A percentile compares a stretch with the other conserved stretches of the same genome.
phyloP scores from a whole-genome alignment of 2,888 invertebrate genomes.

The Lagria hirta region DNA sequence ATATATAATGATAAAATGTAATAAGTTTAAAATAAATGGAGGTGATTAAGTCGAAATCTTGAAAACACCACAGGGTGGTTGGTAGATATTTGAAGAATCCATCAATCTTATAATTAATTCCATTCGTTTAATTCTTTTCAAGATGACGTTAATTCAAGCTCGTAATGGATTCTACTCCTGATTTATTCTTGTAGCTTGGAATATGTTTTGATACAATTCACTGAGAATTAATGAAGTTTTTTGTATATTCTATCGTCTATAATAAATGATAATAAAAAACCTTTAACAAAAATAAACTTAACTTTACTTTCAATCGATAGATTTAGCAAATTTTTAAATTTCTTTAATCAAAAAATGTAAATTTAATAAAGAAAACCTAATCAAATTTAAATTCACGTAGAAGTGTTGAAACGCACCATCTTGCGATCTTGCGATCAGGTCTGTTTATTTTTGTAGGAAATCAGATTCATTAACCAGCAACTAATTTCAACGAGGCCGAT shows the following conservation, averaged over 20 bases:
- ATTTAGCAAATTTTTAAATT: slow-evolving; percentile 29
- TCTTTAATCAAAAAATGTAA: slow-evolving; percentile 37
- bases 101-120: slow-evolving; percentile 58
- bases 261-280: slow-evolving; percentile 25
- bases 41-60: slow-evolving; percentile 42
- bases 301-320: slow-evolving; percentile 22
- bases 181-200: slow-evolving; percentile 47
- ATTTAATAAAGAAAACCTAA: slow-evolving; percentile 31
- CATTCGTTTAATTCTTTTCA: slow-evolving; percentile 57
- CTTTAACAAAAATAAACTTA: slow-evolving; percentile 26
- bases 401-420: slow-evolving; percentile 29
- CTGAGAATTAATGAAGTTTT: slow-evolving; percentile 36
- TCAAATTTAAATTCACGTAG: slow-evolving; percentile 32
- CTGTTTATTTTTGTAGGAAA: slow-evolving; percentile 26
- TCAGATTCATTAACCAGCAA: slow-evolving; percentile 29
- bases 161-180: slow-evolving; percentile 52
- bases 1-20: slow-evolving; percentile 23
- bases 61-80: slow-evolving; percentile 39
- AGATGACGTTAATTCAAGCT: slow-evolving; percentile 55
- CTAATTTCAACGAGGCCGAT: slow-evolving; percentile 20
- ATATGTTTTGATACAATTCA: slow-evolving; percentile 41
- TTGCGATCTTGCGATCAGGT: slow-evolving; percentile 11
- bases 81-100: slow-evolving; percentile 49
- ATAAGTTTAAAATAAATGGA: slow-evolving; percentile 27
- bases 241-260: slow-evolving; percentile 25